Evolutionary conservation across 2,888 invertebrate genomes (phyloP).

Genomic region (Crioceris asparagi): DNA sequence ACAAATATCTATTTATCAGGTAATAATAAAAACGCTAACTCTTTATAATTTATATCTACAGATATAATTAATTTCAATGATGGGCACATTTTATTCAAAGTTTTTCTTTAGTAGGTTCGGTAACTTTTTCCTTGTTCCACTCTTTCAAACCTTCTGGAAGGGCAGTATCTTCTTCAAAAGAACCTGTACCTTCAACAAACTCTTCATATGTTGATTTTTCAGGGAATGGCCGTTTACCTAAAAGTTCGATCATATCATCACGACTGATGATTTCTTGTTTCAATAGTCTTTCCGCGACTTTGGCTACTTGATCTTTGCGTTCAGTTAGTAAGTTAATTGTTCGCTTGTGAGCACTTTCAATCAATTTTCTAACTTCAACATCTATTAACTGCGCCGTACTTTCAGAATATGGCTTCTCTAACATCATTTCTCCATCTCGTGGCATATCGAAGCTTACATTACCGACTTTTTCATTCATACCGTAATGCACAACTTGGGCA

Average conservation of each 20-base stretch:
- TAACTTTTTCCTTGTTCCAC: constrained; percentile 70
- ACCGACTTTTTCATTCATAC: constrained; percentile 96
- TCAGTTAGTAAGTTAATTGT: constrained; percentile 67
- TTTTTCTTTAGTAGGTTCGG: constrained; percentile 9
- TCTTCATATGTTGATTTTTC: constrained; percentile 99
- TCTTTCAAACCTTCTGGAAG: constrained; percentile 90
- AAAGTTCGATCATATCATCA: constrained; percentile 94
- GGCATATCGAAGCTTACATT: constrained; percentile 95
- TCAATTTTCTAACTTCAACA: constrained; percentile 62
- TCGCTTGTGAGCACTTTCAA: constrained; percentile 65
- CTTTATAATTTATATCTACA: too few species aligned
- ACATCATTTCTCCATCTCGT: constrained; percentile 81
- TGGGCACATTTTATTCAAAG: too few species aligned
- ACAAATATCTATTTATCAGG: too few species aligned
- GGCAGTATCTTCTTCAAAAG: constrained; percentile 91
- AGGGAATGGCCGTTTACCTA: constrained; percentile 90
- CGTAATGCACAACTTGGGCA: constrained; percentile 92
- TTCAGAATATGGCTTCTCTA: constrained; percentile 97
- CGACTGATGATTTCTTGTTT: constrained; percentile 89
- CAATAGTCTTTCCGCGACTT: constrained; percentile 77
- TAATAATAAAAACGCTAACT: too few species aligned
- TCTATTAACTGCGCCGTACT: constrained; percentile 94
- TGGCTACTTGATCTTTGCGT: constrained; percentile 79
- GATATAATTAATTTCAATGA: too few species aligned
- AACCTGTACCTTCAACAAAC: constrained; percentile 97